phyloP scores from a whole-genome alignment of 2,797 vertebrate genomes.

The Arctocebus calabarensis region DNA sequence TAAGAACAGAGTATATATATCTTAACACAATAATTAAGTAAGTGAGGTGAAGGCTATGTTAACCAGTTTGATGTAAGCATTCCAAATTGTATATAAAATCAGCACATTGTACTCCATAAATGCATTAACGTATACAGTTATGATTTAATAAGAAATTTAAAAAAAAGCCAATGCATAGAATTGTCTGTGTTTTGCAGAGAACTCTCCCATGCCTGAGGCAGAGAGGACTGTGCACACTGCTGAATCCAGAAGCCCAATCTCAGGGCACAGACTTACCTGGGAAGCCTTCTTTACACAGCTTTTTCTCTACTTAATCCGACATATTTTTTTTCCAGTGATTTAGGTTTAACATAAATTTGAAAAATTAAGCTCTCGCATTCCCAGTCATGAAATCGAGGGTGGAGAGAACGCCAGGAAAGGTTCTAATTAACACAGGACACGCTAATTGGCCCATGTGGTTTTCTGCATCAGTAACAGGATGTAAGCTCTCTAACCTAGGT shows the following conservation, averaged over 20 bases:
- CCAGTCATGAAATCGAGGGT: background rate
- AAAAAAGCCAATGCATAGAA: no score
- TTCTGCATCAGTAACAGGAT: background rate
- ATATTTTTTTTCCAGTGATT: background rate
- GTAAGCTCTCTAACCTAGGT: background rate
- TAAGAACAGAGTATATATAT: no score
- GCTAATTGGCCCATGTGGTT: background rate
- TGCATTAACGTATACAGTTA: no score
- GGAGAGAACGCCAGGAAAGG: background rate
- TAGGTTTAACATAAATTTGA: conserved; percentile 28
- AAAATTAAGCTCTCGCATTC: background rate
- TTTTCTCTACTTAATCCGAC: background rate
- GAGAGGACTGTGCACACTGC: background rate
- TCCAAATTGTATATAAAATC: no score
- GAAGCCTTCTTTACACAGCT: background rate
- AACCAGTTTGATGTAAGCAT: no score
- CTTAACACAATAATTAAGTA: no score
- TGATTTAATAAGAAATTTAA: no score
- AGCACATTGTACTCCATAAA: no score
- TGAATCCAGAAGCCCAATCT: background rate
- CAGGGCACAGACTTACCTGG: no score
- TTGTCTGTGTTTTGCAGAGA: background rate
- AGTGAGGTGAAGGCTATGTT: no score
- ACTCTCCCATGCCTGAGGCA: background rate
- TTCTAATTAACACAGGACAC: background rate